Evolutionary conservation across 2,888 invertebrate species (phyloP).

Genomic region (Sabatieria punctata): DNA sequence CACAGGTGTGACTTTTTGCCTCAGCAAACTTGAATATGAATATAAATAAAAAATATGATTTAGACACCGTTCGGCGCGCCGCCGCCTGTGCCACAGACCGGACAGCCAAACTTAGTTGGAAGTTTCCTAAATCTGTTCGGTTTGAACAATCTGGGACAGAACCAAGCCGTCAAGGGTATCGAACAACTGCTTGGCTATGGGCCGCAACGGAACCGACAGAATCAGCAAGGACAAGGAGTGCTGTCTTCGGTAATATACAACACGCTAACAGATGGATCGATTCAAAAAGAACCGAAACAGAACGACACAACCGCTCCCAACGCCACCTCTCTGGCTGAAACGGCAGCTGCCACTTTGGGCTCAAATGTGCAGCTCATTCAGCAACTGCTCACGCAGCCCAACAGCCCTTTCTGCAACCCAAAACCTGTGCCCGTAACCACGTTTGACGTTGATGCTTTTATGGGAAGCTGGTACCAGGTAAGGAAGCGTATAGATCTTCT

Average conservation of each 20-base stretch:
- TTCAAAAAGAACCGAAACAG: constrained; percentile 15
- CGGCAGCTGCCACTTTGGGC: neutral
- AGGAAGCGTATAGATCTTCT: no score
- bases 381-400: constrained; percentile 28
- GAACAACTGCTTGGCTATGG: constrained; percentile 7
- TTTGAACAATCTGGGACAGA: constrained; percentile 20
- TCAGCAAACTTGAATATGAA: no score
- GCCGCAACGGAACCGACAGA: no score
- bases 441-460: constrained; percentile 25
- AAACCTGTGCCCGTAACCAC: constrained; percentile 27
- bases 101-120: no score
- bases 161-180: constrained; percentile 18
- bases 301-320: neutral
- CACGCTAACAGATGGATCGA: constrained; percentile 23
- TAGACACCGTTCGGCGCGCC: no score
- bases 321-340: neutral
- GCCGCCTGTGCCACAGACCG: no score
- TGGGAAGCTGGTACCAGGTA: constrained; percentile 30
- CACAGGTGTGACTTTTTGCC: no score
- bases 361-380: constrained; percentile 28
- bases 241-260: constrained; percentile 30
- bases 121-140: constrained; percentile 16
- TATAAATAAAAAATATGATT: no score
- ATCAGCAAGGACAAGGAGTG: neutral
- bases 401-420: constrained; percentile 26